Base-by-base conservation (phyloP, 2,797 vertebrate genomes). In the Melanotaenia pygmaea region DNA sequence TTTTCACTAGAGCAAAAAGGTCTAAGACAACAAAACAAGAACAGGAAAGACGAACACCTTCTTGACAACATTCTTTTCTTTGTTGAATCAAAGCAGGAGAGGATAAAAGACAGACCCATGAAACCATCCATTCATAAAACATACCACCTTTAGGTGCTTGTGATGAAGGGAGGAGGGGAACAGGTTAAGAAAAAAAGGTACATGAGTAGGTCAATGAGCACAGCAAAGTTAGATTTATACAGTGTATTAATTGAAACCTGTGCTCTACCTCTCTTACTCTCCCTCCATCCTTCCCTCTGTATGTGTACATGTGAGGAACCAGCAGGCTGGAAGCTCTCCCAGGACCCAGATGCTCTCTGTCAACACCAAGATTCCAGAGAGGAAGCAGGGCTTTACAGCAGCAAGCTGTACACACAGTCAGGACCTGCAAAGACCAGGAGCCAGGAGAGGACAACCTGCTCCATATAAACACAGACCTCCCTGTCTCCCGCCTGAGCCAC, bases 271-370 rank as follows among this genome's bases (percentile, higher is more conserved):
- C 77, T 70, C 59, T 50, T 59, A 40, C 70, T 32, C 70, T 56
- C 28, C 59, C 53, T 64, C 38, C 69, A 59, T 80, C 70, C 24
- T 47, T 70, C 63, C 54, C 67, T 77, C 37, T 76, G 61, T 86
- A 78, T 86, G 80, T 87, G 74, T 83, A 77, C 71, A 85, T 90
- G 88, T 83, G 80, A 80, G 76, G 79, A 84, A 87, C 81, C 86
- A 85, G 89, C 85, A 84, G 84, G 86, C 85, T 94, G 94, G 93
- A 92, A 91, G 88, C 88, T 93, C 89, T 94, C 91, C 92, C 91
- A 88, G 88, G 91, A 84, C 87, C 90, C 92, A 94, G 93, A 94
- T 93, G 93, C 93, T 92, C 92, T 94, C 92, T 93, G 93, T 94
- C 93, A 95, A 94, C 93, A 93, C 85, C 69, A 77, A 88, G 92